Evolutionary conservation across 2,888 invertebrate genomes (phyloP), one percentile per base, ranked within the genome.

Genomic region (Phortica okadai): DNA sequence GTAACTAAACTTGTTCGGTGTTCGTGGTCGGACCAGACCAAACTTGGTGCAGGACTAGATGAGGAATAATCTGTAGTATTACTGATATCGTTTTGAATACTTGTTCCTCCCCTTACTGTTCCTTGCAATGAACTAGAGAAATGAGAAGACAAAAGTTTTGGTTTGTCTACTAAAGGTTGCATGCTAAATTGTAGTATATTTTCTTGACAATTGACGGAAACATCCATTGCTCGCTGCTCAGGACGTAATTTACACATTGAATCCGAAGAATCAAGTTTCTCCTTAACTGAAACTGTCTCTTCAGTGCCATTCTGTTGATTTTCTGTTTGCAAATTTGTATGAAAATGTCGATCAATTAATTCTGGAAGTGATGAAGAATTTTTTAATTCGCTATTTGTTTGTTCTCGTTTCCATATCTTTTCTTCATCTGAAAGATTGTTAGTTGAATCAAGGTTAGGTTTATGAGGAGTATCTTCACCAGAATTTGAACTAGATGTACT

Each of bases 181-280:
- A 93, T 93, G 6, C 94, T 94, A 80, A 93, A 94, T 81, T 94
- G 94, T 44, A 93, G 94, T 76, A 94, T 93, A 58, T 93, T 93
- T 80, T 93, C 93, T 82, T 94, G 93, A 83, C 94, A 94, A 66
- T 94, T 92, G 62, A 87, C 88, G 6, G 94, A 91, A 59, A 92
- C 92, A 6, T 94, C 93, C 82, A 93, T 93, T 25, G 93, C 92
- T 74, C 93, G 93, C 77, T 93, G 92, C 76, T 93, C 93, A 76
- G 93, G 92, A 50, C 93, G 84, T 5, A 84, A 82, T 14, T 86
- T 84, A 45, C 88, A 83, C 33, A 86, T 88, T 1, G 89, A 90
- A 45, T 90, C 90, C 0, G 89, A 89, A 10, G 90, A 90, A 14
- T 89, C 89, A 0, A 83, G 82, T 79, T 88, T 89, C 8, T 83